phyloP scores from a whole-genome alignment of 2,888 invertebrate species.

The Plemyria rubiginata region DNA sequence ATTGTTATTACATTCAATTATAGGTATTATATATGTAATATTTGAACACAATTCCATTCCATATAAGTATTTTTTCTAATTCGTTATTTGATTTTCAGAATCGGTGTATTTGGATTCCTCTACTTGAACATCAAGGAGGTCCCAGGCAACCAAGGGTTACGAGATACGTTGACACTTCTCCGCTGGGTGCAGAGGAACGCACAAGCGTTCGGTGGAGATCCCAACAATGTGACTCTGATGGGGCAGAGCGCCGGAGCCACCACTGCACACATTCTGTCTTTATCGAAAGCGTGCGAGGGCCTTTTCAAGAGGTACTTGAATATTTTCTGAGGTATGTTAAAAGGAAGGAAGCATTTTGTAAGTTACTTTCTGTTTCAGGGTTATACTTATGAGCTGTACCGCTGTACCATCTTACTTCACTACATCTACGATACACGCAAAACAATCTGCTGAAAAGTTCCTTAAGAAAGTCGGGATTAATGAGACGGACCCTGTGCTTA shows the following conservation, averaged over 20 bases:
- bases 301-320: constrained; percentile 54
- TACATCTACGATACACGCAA: constrained; percentile 45
- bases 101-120: constrained; percentile 30
- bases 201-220: constrained; percentile 63
- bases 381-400: constrained; percentile 47
- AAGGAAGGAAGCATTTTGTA: neutral
- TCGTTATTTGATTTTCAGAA: constrained; percentile 45
- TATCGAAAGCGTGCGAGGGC: constrained; percentile 56
- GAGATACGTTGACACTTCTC: constrained; percentile 62
- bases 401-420: constrained; percentile 41
- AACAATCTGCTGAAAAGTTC: constrained; percentile 39
- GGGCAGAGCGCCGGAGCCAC: constrained; percentile 68
- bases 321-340: neutral
- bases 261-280: constrained; percentile 56
- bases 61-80: constrained; percentile 3
- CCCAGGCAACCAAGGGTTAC: constrained; percentile 69
- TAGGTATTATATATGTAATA: constrained; percentile 30
- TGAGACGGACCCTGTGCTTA: constrained; percentile 44
- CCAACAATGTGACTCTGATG: constrained; percentile 60
- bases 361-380: constrained; percentile 39
- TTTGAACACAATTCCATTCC: neutral
- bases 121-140: constrained; percentile 52
- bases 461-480: constrained; percentile 67
- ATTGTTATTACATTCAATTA: constrained; percentile 70
- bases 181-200: constrained; percentile 67